Conservation (phyloP, 2,888 invertebrate genomes). For the Pardosa pseudoannulata region DNA sequence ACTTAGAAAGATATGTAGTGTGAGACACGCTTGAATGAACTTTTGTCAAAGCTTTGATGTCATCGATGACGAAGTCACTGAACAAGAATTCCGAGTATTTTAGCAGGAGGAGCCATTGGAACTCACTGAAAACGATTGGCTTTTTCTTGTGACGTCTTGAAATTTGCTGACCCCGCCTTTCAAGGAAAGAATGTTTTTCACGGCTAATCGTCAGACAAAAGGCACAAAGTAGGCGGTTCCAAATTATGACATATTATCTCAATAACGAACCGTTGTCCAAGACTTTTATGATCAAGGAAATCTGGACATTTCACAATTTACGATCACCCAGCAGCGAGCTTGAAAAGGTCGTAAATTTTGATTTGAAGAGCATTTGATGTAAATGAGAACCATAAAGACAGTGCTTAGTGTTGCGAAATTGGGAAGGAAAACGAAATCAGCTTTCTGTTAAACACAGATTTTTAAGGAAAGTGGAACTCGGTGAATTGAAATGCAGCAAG, state of each 20-base stretch:
- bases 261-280: slow-evolving; percentile 17
- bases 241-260: slow-evolving; percentile 23
- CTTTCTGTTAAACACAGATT: slow-evolving; percentile 27
- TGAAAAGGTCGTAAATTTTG: slow-evolving; percentile 43
- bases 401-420: slow-evolving; percentile 34
- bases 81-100: slow-evolving; percentile 6
- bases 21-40: background rate
- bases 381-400: slow-evolving; percentile 47
- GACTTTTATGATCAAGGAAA: slow-evolving; percentile 49
- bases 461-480: slow-evolving; percentile 49
- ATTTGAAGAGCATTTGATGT: slow-evolving; percentile 37
- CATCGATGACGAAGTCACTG: background rate
- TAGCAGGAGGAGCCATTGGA: background rate
- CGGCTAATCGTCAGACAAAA: slow-evolving; percentile 39
- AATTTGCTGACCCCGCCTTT: slow-evolving; percentile 25
- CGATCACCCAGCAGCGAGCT: slow-evolving; percentile 20
- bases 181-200: slow-evolving; percentile 15
- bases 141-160: background rate
- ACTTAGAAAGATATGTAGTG: too few species aligned
- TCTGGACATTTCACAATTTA: slow-evolving; percentile 57
- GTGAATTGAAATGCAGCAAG: background rate
- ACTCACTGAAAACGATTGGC: slow-evolving; percentile 26
- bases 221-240: slow-evolving; percentile 23
- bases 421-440: slow-evolving; percentile 24
- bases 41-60: background rate